Percentiles rank a stretch among this genome's conserved stretches.
phyloP scores from a whole-genome alignment of 2,113 vertebrate species.

The Drymodes brunneopygia region DNA sequence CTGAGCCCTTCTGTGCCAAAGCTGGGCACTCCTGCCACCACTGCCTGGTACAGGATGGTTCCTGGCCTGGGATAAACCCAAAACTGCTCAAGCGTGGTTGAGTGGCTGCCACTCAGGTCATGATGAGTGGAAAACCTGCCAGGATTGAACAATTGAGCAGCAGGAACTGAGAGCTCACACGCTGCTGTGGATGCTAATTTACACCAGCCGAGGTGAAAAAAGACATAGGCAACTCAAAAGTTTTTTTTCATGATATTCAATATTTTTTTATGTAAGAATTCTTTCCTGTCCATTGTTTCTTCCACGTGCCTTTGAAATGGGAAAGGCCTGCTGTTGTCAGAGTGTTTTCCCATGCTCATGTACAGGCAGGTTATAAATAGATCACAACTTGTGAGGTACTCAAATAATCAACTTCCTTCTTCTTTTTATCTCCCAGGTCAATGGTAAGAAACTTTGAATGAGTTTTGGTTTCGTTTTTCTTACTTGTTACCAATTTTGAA shows the following conservation, averaged over 20 bases:
- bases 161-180: fast-evolving
- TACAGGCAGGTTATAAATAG: neutral
- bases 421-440: neutral
- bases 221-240: neutral
- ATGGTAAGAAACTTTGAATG: neutral
- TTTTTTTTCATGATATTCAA: fast-evolving
- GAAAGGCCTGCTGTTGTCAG: neutral
- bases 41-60: neutral
- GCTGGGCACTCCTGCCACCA: fast-evolving
- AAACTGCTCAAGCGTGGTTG: neutral
- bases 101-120: neutral
- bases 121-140: neutral
- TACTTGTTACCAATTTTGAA: neutral
- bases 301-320: neutral
- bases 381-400: neutral
- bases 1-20: neutral
- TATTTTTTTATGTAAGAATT: neutral
- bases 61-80: neutral
- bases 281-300: neutral
- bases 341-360: neutral
- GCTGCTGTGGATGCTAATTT: neutral
- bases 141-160: neutral
- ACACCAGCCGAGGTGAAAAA: neutral
- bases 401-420: neutral
- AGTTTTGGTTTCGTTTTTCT: neutral